Conservation (phyloP, 2,888 invertebrate species). For the Girardia tigrina region DNA sequence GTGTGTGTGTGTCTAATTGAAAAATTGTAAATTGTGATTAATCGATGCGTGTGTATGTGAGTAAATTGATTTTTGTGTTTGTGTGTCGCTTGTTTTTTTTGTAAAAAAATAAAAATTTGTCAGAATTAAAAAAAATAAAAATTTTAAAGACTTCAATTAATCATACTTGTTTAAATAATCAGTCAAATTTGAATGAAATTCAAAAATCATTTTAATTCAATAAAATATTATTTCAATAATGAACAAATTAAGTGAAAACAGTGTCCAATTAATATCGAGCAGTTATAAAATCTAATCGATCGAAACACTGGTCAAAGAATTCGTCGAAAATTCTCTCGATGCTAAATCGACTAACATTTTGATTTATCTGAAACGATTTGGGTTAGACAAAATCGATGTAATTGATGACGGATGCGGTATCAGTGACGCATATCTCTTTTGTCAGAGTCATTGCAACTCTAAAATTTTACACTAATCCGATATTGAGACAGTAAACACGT, state of each 20-base stretch:
- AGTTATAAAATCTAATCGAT: conserved; percentile 59
- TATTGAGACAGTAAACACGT: conserved; percentile 52
- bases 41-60: too few species aligned
- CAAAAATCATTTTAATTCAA: too few species aligned
- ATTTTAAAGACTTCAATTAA: too few species aligned
- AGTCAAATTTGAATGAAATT: too few species aligned
- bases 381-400: conserved; percentile 73
- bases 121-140: too few species aligned
- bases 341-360: conserved; percentile 71
- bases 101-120: too few species aligned
- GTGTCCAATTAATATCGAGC: conserved; percentile 51
- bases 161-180: too few species aligned
- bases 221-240: too few species aligned
- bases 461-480: conserved; percentile 51
- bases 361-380: conserved; percentile 61
- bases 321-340: conserved; percentile 88
- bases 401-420: conserved; percentile 80
- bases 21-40: too few species aligned
- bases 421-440: conserved; percentile 67
- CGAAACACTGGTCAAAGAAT: conserved; percentile 80
- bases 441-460: conserved; percentile 55
- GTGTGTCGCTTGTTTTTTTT: too few species aligned
- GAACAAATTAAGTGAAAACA: conserved; percentile 39
- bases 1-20: too few species aligned
- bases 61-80: too few species aligned